Conservation (phyloP, 2,113 vertebrate genomes). For the Entomyzon cyanotis region DNA sequence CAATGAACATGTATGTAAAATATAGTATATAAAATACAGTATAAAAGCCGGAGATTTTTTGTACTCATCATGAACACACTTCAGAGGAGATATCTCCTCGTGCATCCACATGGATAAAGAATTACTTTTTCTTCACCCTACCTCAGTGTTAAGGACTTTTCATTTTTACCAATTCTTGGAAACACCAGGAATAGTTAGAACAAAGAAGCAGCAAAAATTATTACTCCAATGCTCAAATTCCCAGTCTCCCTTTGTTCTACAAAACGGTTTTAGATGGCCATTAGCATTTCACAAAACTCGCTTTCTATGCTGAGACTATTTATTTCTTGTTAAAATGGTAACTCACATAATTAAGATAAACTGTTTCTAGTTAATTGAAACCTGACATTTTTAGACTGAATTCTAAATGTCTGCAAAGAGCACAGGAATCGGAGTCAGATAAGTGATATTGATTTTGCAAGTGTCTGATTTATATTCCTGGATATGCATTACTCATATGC, state of each 20-base stretch:
- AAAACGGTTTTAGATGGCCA: constrained; percentile 8
- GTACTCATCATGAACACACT: neutral
- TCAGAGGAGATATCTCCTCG: neutral
- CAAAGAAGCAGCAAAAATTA: neutral
- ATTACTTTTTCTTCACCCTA: neutral
- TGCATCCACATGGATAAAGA: neutral
- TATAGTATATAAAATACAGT: too few relatives aligned
- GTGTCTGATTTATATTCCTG: constrained; percentile 26
- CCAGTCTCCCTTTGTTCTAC: constrained; percentile 1
- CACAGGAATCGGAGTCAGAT: constrained; percentile 49
- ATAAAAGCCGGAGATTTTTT: neutral
- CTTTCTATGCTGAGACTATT: constrained; percentile 56
- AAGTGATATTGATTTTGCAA: constrained; percentile 58
- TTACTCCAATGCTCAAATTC: neutral
- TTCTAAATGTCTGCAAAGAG: constrained; percentile 55
- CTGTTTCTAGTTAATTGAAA: constrained; percentile 72
- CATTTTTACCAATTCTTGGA: neutral
- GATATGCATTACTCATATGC: neutral
- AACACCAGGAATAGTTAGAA: neutral
- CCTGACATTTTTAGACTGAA: constrained; percentile 49
- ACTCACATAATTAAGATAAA: constrained; percentile 74
- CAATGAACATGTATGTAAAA: neutral
- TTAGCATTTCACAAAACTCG: constrained; percentile 58
- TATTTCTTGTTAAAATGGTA: constrained; percentile 65
- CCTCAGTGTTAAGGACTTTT: neutral